Evolutionary conservation across 2,888 invertebrate genomes (phyloP), one percentile per base, ranked within the genome.

Genomic region (Latheticus oryzae): DNA sequence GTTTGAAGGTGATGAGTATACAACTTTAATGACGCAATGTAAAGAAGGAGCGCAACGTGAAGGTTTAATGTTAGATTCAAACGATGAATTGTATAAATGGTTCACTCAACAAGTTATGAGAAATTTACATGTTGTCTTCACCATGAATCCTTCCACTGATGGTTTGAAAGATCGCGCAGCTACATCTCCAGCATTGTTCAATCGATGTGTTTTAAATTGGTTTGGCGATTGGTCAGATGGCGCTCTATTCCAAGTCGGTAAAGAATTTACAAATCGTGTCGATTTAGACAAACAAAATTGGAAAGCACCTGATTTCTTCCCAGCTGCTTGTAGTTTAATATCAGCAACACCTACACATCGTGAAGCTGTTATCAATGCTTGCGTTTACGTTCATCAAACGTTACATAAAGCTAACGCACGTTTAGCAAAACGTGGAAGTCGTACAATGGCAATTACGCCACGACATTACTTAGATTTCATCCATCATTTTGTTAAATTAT

Each of bases 221-320:
- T 98, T 99, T 79, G 99, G 99, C 5, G 99, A 99, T 79, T 99
- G 99, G 99, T 95, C 97, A 12, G 95, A 97, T 73, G 93, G 94
- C 1, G 95, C 96, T 0, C 80, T 95, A 17, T 95, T 91, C 86
- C 95, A 95, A 82, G 89, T 97, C 61, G 98, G 97, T 67, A 91
- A 92, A 76, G 98, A 99, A 80, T 97, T 99, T 76, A 99, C 99
- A 8, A 89, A 87, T 68, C 92, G 93, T 68, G 89, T 99, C 72
- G 99, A 99, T 81, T 83, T 99, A 68, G 97, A 98, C 72, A 88
- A 87, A 52, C 87, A 90, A 0, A 84, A 83, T 19, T 99, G 97
- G 87, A 84, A 86, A 52, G 83, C 92, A 21, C 97, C 98, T 1
- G 92, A 93, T 70, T 87, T 90, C 76, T 94, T 97, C 87, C 96